These are phyloP conservation scores for Rhinoptilus africanus DNA, from an alignment of 2,113 vertebrate species.

Conservation along the genomic window DNA sequence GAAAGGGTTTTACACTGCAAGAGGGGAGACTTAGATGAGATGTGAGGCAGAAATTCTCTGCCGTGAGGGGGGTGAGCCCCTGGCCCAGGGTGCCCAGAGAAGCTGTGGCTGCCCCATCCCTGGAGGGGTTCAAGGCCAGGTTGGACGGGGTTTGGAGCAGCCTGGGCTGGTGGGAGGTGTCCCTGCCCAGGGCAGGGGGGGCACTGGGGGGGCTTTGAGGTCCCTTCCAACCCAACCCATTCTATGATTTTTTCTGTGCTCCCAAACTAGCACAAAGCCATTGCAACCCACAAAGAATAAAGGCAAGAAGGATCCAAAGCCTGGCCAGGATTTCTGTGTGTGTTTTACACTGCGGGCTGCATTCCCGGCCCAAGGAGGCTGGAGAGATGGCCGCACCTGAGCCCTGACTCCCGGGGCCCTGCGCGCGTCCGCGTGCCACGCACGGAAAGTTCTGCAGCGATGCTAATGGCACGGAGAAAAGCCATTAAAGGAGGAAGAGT, in stretches of 20 bases:
- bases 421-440: background rate
- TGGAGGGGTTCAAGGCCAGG: too few species aligned
- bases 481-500: constrained; percentile 77
- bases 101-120: too few species aligned
- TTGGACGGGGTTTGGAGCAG: background rate
- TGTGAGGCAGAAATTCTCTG: too few species aligned
- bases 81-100: too few species aligned
- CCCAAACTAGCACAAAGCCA: background rate
- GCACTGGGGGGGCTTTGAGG: background rate
- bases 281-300: background rate
- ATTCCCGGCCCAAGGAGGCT: background rate
- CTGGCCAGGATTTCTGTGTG: background rate
- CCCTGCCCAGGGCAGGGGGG: background rate
- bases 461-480: constrained; percentile 70
- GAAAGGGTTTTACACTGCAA: too few species aligned
- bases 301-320: background rate
- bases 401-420: background rate
- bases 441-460: constrained; percentile 41
- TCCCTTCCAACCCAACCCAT: background rate
- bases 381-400: background rate
- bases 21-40: too few species aligned
- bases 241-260: background rate
- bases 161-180: background rate
- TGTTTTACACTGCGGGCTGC: background rate
- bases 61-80: too few species aligned